Evolutionary conservation across 30 jellyfish, hydroid and myxozoan genomes (phyloP).

Genomic region (Chironex yamaguchii): DNA sequence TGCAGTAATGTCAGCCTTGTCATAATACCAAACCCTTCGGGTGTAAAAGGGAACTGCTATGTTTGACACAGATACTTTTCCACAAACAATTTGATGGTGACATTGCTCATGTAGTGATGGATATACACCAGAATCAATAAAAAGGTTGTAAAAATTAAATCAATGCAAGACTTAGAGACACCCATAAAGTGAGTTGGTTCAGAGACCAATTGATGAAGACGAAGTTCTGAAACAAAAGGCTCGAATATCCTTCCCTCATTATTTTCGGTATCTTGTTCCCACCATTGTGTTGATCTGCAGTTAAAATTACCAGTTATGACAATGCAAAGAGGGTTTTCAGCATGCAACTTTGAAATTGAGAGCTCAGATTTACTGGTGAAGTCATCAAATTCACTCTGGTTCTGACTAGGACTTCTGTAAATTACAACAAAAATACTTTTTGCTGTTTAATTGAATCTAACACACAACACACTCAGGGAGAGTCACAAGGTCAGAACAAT

Average conservation of each 20-base stretch:
- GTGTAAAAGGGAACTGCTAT: not conserved
- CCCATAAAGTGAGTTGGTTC: not conserved
- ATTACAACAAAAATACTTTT: slow-evolving; percentile 6
- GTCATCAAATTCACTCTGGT: not conserved
- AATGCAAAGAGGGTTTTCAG: slow-evolving; percentile 28
- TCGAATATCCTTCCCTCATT: slow-evolving; percentile 1
- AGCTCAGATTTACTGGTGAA: slow-evolving; percentile 21
- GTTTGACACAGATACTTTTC: not conserved
- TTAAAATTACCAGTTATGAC: slow-evolving; percentile 32
- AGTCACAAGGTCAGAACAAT: slow-evolving; percentile 27
- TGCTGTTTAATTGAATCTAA: slow-evolving; percentile 27
- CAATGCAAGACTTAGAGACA: not conserved
- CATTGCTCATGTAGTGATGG: slow-evolving; percentile 35
- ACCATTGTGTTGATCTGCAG: slow-evolving; percentile 42
- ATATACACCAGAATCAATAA: slow-evolving; percentile 30
- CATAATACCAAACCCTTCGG: not conserved
- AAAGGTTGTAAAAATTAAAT: not conserved
- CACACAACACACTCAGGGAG: slow-evolving; percentile 53
- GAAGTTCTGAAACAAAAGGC: not conserved
- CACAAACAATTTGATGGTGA: not conserved
- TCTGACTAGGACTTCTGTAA: slow-evolving; percentile 48
- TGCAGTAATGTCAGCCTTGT: not conserved
- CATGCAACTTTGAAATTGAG: slow-evolving; percentile 10
- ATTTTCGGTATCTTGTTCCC: slow-evolving; percentile 12
- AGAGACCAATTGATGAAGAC: slow-evolving; percentile 15